Conservation (phyloP, 2,113 vertebrate genomes). For the Callipepla squamata region DNA sequence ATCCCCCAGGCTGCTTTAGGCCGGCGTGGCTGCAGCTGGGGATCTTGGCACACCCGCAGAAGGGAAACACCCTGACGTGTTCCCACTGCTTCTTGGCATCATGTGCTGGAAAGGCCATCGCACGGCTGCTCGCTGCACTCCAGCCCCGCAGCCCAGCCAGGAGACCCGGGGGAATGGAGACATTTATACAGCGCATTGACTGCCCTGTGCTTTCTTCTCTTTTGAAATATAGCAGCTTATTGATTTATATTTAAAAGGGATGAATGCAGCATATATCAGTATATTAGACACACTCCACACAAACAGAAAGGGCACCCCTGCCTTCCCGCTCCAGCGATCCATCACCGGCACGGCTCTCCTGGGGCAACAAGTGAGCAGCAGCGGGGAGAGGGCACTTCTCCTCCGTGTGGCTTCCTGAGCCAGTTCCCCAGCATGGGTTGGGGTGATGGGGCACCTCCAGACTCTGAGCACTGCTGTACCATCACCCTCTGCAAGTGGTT, state of each 20-base stretch:
- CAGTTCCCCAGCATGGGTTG: fast-evolving
- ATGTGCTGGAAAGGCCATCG: background rate
- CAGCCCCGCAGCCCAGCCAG: background rate
- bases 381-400: background rate
- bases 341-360: slow-evolving; percentile 15
- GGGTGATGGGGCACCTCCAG: background rate
- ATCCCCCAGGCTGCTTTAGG: background rate
- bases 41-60: background rate
- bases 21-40: background rate
- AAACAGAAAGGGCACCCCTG: slow-evolving; percentile 56
- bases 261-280: slow-evolving; percentile 68
- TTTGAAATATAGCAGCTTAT: slow-evolving; percentile 61
- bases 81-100: background rate
- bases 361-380: background rate
- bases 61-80: background rate
- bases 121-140: background rate
- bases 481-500: background rate
- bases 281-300: slow-evolving; percentile 63
- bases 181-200: background rate
- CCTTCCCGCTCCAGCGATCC: slow-evolving; percentile 27
- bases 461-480: fast-evolving
- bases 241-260: slow-evolving; percentile 69
- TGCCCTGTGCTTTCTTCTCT: background rate
- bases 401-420: background rate
- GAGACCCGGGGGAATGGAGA: slow-evolving; percentile 34